phyloP scores from a whole-genome alignment of 2,797 vertebrate species.

The Arnoldichthys spilopterus region DNA sequence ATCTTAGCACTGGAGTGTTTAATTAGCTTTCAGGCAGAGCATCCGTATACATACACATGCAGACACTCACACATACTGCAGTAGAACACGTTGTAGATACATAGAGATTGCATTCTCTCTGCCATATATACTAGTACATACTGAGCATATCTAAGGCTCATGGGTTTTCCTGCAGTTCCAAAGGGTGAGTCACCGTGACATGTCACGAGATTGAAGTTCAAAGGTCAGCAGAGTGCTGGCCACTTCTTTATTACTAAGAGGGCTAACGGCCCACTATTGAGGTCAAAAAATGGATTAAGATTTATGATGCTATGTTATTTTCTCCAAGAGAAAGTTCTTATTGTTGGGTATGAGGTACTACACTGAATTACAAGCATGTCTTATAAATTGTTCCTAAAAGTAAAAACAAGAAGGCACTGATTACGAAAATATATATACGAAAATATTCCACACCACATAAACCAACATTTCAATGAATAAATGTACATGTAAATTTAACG shows the following conservation, averaged over 20 bases:
- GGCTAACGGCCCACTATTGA: slow-evolving; percentile 8
- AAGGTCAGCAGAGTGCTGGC: slow-evolving; percentile 1
- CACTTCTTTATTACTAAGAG: slow-evolving; percentile 10
- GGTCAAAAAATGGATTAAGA: not conserved
- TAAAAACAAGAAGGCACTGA: not conserved
- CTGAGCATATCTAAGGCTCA: not conserved
- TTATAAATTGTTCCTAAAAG: not conserved
- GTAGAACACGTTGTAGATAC: not conserved
- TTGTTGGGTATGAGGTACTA: not conserved
- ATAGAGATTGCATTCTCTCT: not conserved
- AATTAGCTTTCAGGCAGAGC: not conserved
- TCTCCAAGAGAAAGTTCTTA: not conserved
- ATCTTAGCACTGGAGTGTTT: not conserved
- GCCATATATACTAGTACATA: not conserved
- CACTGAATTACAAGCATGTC: not conserved
- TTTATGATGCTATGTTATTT: not conserved
- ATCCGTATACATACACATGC: not conserved
- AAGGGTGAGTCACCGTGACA: not conserved
- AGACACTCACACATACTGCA: not conserved
- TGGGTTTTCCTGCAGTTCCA: not conserved
- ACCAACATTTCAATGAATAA: too few relatives aligned
- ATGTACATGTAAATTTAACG: too few relatives aligned
- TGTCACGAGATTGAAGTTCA: not conserved
- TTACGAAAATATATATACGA: too few relatives aligned
- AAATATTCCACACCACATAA: too few relatives aligned